Evolutionary conservation across 2,113 vertebrate species (phyloP).

Genomic region (Ibidorhyncha struthersii): DNA sequence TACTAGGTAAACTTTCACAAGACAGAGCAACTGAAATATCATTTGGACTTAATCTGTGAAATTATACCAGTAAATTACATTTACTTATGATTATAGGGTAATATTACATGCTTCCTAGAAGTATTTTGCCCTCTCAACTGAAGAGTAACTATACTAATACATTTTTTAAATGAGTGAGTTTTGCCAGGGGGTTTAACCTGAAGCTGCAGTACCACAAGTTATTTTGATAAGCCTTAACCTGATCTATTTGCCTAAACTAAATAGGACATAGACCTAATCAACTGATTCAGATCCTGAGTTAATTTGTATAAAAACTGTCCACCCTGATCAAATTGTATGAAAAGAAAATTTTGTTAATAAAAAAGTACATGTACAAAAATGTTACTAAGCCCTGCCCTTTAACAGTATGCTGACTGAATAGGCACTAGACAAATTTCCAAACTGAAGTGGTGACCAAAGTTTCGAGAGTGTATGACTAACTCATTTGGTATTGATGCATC

Average conservation of each 20-base stretch:
- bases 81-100: background rate
- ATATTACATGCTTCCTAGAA: background rate
- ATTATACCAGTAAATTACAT: background rate
- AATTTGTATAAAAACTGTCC: no score
- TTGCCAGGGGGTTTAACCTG: background rate
- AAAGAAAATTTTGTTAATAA: no score
- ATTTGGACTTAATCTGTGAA: background rate
- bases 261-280: no score
- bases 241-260: background rate
- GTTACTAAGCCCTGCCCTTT: no score
- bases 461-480: background rate
- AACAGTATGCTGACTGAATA: background rate
- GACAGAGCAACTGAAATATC: background rate
- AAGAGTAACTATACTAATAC: background rate
- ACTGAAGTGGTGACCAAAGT: background rate
- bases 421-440: background rate
- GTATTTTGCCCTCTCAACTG: background rate
- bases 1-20: background rate
- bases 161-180: background rate
- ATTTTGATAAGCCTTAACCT: background rate
- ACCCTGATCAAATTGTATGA: no score
- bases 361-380: no score
- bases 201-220: background rate
- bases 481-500: background rate
- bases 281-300: no score